Base-by-base conservation (phyloP, 2,113 vertebrate genomes). In the Romanogobio albipinnatus region DNA sequence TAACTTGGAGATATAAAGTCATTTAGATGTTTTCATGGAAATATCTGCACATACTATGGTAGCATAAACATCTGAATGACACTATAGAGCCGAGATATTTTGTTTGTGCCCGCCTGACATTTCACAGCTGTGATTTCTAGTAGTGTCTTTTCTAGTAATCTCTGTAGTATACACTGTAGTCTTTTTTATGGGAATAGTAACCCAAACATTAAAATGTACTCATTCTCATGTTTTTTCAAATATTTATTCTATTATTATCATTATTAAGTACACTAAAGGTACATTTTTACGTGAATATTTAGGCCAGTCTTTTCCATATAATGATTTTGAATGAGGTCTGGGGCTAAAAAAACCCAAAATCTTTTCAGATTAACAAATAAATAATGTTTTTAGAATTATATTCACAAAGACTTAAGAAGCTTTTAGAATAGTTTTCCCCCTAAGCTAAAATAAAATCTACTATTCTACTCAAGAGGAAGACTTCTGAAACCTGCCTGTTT, bases 1-100 rank as follows among this genome's bases (percentile, higher is more conserved):
- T 78, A 79, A 78, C 81, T 82, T 43, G 75, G 79, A 86, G 81
- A 77, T 11, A 79, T 78, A 24, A 83, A 79, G 75, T 78, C 36
- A 59, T 79, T 77, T 71, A 22, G 17, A 19, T 81, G 78, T 64
- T 81, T 66, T 66, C 17, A 81, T 22, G 5, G 43, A 9, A 26
- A 26, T n/a, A 47, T 73, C 70, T 73, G 39, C 33, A 77, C 75
- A 36, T 22, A 36, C 36, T 70, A 29, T 45, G 76, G 58, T 36
- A 5, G 19, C 1, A 5, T 47, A 62, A 79, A 62, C 43, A 64
- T n/a, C 10, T 24, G 76, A 59, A 59, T 76, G 24, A 53, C 47
- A 51, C 14, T 19, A 5, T 5, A 29, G 24, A 43, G 3, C n/a
- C 22, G 1, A 59, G 33, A 79, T 79, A 1, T 78, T 61, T 19